Evolutionary conservation across 2,888 invertebrate species (phyloP).

Genomic region (Apoda limacodes): DNA sequence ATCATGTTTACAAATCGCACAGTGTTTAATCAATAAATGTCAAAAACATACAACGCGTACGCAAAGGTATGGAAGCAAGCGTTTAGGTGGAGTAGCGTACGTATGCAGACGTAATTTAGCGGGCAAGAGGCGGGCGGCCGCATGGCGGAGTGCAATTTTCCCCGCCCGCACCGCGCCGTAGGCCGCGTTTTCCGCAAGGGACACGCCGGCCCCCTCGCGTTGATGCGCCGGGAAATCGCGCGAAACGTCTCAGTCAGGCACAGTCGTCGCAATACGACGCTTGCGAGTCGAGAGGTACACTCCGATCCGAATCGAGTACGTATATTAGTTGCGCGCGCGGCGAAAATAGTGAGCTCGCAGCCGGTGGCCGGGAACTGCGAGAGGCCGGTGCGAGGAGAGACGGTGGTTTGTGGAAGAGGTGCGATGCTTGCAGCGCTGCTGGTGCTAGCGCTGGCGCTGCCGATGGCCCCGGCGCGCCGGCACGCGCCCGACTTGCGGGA

Average conservation of each 20-base stretch:
- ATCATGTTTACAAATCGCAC: no score
- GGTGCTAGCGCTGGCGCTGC: constrained; percentile 48
- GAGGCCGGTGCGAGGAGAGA: constrained; percentile 33
- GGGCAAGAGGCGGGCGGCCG: constrained; percentile 36
- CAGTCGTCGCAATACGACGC: constrained; percentile 61
- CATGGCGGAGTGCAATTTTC: constrained; percentile 48
- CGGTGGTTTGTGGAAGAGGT: constrained; percentile 34
- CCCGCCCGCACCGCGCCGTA: constrained; percentile 47
- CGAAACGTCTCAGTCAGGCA: constrained; percentile 59
- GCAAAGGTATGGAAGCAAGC: no score
- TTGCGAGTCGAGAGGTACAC: constrained; percentile 41
- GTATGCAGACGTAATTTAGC: constrained; percentile 23
- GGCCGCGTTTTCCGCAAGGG: constrained; percentile 58
- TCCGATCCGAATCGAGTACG: constrained; percentile 33
- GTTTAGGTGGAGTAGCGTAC: no score
- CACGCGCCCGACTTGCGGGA: constrained; percentile 74
- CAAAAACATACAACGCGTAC: no score
- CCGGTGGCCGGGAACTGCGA: constrained; percentile 51
- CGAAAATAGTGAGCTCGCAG: constrained; percentile 63
- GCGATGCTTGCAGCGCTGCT: constrained; percentile 50
- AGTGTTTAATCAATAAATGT: no score
- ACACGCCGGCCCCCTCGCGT: constrained; percentile 56
- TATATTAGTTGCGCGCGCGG: constrained; percentile 42
- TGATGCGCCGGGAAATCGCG: constrained; percentile 55
- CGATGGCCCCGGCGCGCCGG: constrained; percentile 55